Percentiles rank a stretch among this genome's conserved stretches.
Evolutionary conservation across 1,140 invertebrate species (phyloP).

Genomic region (Cepaea nemoralis): DNA sequence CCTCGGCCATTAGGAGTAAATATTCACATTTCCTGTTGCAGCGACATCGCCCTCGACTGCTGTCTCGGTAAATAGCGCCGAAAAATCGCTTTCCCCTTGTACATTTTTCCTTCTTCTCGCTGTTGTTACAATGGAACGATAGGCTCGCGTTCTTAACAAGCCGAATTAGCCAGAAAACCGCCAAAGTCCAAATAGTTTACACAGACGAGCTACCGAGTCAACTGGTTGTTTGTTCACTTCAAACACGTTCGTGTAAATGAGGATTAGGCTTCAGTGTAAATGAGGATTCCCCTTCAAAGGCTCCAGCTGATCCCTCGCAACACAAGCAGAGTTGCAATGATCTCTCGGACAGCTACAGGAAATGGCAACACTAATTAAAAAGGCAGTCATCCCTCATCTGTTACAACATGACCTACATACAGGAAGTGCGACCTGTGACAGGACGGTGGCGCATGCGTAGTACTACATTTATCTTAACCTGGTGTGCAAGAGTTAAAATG

Average conservation of each 20-base stretch:
- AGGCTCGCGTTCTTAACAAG: slow-evolving; percentile 23
- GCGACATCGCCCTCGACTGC: background rate
- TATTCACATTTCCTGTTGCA: slow-evolving; percentile 16
- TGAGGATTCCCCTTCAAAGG: slow-evolving; percentile 35
- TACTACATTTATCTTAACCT: too few relatives aligned
- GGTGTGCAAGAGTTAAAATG: too few relatives aligned
- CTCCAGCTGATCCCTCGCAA: background rate
- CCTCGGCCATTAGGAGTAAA: slow-evolving; percentile 12
- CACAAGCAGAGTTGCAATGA: background rate
- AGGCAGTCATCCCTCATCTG: background rate
- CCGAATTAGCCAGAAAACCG: slow-evolving; percentile 33
- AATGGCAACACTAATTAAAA: slow-evolving; percentile 32
- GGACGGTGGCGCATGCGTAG: background rate
- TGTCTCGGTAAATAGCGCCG: background rate
- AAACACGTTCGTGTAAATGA: slow-evolving; percentile 33
- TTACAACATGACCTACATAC: background rate
- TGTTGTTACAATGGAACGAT: slow-evolving; percentile 26
- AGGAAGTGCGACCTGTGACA: background rate
- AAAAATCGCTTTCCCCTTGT: background rate
- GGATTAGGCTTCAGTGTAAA: slow-evolving; percentile 18
- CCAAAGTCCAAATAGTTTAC: slow-evolving; percentile 39
- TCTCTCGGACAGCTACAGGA: slow-evolving; percentile 20
- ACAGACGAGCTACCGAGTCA: slow-evolving; percentile 18
- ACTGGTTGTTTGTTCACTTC: slow-evolving; percentile 31
- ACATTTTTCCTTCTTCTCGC: background rate